Percentiles rank a stretch among this genome's conserved stretches.
These are phyloP conservation scores for Cynopterus brachyotis DNA, from an alignment of 2,113 vertebrate species.

Conservation along the genomic window DNA sequence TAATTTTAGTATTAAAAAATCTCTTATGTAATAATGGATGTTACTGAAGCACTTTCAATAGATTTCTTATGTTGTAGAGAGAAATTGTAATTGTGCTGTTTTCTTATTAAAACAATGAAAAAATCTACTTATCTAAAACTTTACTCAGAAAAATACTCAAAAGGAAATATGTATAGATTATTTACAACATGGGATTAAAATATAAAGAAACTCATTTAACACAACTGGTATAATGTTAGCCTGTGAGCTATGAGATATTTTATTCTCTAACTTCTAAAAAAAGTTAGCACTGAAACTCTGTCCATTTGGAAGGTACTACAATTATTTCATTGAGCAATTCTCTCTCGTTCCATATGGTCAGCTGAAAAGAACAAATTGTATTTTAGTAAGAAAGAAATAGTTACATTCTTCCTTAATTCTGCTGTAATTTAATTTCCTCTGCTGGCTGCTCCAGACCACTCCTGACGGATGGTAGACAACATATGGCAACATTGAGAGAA, in stretches of 20 bases:
- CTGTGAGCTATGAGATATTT: background rate
- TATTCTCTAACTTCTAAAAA: conserved; percentile 27
- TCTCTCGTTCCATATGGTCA: conserved; percentile 4
- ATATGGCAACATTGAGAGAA: conserved; percentile 54
- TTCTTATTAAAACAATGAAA: background rate
- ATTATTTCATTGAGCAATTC: conserved; percentile 33
- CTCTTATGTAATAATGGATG: background rate
- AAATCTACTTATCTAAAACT: background rate
- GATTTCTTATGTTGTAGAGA: background rate
- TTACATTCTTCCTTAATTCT: conserved; percentile 52
- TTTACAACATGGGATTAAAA: background rate
- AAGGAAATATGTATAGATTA: background rate
- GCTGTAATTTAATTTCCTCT: conserved; percentile 66
- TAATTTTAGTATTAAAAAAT: background rate
- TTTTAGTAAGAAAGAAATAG: conserved; percentile 44
- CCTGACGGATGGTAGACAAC: conserved; percentile 23
- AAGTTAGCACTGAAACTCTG: background rate
- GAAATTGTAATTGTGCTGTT: background rate
- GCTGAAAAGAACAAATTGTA: conserved; percentile 41
- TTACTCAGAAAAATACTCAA: background rate
- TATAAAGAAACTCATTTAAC: background rate
- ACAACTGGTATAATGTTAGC: background rate
- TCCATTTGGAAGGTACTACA: background rate
- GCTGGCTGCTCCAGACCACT: conserved; percentile 20
- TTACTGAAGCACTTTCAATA: background rate